Base-by-base conservation (phyloP, 92 coral and sea anemone genomes). In the Chrysogorgia sp. region DNA sequence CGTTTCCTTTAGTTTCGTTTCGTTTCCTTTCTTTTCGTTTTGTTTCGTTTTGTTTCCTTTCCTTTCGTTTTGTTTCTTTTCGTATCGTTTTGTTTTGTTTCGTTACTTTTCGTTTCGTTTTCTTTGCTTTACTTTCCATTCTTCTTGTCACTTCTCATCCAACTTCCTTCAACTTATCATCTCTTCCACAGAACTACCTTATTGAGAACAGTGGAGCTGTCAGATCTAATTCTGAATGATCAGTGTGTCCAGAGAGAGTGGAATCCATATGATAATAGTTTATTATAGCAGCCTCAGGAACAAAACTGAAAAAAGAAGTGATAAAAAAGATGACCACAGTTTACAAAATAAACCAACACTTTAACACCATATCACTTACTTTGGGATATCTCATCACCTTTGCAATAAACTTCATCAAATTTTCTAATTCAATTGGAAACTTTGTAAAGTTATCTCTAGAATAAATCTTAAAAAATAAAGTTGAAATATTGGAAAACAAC, bases 191-290 rank as follows among this genome's bases (percentile, higher is more conserved):
- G 4, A 48, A 50, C 53, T 47, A 90, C 93, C 93, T 90, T 20
- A 90, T 68, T 40, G 93, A 90, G 40, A 90, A 86, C 9, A 90
- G 77, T 10, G 93, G 93, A 35, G 93, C 93, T 22, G 82, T 76
- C 33, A 90, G 76, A 76, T 90, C 93, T n/a, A 81, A 52, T 45
- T 90, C 93, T 17, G 93, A 90, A 53, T 90, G 93, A 72, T 90
- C 93, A 22, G 90, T 90, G 72, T 90, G 93, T 5, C 93, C 93
- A 24, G 88, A 84, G 4, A 90, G 90, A 3, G 93, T 90, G 47
- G 93, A 90, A 48, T 90, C 90, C 86, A 90, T 71, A 59, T 86
- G 93, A 63, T 90, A 90, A 37, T 90, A 90, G 77, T 86, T 90
- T 58, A 90, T 77, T 12, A 86, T 90, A 1, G 86, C 93, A 33